Conservation (phyloP, 2,888 invertebrate species). For the Lycocerus yunnanus region DNA sequence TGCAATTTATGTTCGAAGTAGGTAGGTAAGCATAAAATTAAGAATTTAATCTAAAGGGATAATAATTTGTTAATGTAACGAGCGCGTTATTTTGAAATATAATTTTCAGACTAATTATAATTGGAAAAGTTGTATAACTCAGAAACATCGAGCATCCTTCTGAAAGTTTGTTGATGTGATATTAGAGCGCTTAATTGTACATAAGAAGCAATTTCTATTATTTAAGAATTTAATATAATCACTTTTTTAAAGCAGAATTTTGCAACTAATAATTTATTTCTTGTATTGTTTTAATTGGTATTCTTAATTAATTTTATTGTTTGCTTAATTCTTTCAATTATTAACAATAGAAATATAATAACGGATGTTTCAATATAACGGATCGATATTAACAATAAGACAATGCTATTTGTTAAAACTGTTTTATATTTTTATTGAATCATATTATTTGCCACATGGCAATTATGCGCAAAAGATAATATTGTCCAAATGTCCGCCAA, state of each 20-base stretch:
- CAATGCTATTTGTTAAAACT: too few relatives aligned
- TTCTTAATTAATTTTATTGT: neutral
- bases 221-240: neutral
- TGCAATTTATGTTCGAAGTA: neutral
- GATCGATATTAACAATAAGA: too few relatives aligned
- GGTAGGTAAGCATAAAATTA: neutral
- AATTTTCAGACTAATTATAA: neutral
- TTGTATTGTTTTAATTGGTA: neutral
- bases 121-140: neutral
- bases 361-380: too few relatives aligned
- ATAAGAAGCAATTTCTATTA: neutral
- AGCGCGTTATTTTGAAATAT: neutral
- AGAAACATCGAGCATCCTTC: neutral
- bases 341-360: neutral
- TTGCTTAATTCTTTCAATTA: too few relatives aligned
- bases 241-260: too few relatives aligned
- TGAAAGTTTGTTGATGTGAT: neutral
- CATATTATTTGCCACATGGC: too few relatives aligned
- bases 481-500: too few relatives aligned
- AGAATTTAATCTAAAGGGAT: neutral
- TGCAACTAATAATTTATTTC: too few relatives aligned
- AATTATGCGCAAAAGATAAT: too few relatives aligned
- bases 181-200: neutral
- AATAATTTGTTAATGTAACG: neutral
- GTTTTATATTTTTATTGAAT: too few relatives aligned